Evolutionary conservation across 2,797 vertebrate species (phyloP).

Genomic region (Myotis planiceps): DNA sequence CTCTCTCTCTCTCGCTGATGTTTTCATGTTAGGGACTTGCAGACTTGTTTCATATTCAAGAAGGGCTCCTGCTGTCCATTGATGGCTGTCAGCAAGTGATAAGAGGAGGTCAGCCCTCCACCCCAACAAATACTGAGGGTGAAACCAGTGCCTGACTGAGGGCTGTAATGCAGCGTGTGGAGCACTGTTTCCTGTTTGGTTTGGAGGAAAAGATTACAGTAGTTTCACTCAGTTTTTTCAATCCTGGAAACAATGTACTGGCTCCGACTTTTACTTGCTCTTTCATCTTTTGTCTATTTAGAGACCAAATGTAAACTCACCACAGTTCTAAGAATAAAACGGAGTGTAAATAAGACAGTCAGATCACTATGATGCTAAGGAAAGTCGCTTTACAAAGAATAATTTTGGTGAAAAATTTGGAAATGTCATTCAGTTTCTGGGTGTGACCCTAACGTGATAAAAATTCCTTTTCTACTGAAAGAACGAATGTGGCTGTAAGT

Average conservation of each 20-base stretch:
- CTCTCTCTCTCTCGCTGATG: not conserved
- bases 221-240: conserved; percentile 26
- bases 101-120: not conserved
- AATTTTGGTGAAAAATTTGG: conserved; percentile 41
- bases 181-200: conserved; percentile 67
- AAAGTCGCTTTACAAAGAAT: conserved; percentile 53
- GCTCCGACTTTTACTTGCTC: conserved; percentile 63
- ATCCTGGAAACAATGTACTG: conserved; percentile 60
- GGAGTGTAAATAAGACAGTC: not conserved
- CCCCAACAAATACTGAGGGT: not conserved
- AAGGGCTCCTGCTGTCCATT: not conserved
- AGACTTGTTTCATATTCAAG: not conserved
- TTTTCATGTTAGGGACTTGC: conserved; percentile 2
- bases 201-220: conserved; percentile 59
- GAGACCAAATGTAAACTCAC: conserved; percentile 55
- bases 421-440: not conserved
- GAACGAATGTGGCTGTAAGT: not conserved
- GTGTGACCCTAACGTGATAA: not conserved
- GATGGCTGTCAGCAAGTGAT: not conserved
- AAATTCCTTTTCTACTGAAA: not conserved
- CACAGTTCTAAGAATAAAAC: conserved; percentile 62
- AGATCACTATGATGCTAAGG: not conserved
- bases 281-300: conserved; percentile 66
- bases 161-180: not conserved
- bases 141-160: not conserved